Evolutionary conservation across 2,113 vertebrate genomes (phyloP).

Genomic region (Odocoileus hemionus): DNA sequence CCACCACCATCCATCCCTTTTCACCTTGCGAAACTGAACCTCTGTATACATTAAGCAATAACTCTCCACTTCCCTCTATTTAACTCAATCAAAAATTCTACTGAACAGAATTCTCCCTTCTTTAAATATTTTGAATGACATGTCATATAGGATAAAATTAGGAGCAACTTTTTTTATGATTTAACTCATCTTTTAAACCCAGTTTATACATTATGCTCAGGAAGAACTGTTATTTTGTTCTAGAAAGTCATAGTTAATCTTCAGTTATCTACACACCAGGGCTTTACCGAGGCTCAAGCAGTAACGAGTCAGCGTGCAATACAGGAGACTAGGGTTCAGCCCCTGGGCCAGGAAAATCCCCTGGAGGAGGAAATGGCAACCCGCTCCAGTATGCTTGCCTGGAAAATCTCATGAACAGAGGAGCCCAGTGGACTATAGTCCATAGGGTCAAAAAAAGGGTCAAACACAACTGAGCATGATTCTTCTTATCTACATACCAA

Average conservation of each 20-base stretch:
- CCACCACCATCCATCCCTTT: not conserved
- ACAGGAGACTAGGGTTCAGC: not conserved
- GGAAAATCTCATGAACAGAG: not conserved
- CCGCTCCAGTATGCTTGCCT: not conserved
- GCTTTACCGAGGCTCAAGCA: not conserved
- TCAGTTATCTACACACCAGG: not conserved
- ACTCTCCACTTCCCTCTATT: not conserved
- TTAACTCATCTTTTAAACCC: not conserved
- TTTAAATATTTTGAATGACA: not conserved
- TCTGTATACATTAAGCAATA: not conserved
- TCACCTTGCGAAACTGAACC: not conserved
- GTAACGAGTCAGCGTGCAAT: accelerated
- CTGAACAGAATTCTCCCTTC: not conserved
- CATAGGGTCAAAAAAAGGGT: not conserved
- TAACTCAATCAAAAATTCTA: not conserved
- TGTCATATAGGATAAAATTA: not conserved
- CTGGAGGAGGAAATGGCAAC: not conserved
- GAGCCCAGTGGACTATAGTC: not conserved
- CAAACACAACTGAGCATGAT: not conserved
- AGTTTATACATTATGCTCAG: not conserved
- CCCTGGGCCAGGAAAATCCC: not conserved
- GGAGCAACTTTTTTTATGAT: not conserved
- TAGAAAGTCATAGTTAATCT: not conserved
- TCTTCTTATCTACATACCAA: not conserved
- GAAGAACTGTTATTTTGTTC: not conserved